Evolutionary conservation across 2,113 vertebrate genomes (phyloP).

Genomic region (Balaeniceps rex): DNA sequence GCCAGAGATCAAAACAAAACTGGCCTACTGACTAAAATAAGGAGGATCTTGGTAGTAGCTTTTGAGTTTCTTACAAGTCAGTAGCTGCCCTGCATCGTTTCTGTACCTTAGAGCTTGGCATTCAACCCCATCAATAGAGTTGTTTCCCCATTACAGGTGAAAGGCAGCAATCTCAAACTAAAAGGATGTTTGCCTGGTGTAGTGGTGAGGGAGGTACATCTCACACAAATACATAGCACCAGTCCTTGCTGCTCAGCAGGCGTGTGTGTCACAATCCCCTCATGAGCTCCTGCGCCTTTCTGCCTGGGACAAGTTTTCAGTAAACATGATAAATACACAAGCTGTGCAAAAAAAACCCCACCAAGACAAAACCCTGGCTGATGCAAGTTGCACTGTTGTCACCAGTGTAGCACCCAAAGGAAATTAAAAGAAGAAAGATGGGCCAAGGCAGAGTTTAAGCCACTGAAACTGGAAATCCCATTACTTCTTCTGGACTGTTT

Average conservation of each 20-base stretch:
- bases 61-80: neutral
- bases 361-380: neutral
- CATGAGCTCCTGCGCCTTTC: neutral
- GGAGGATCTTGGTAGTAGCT: neutral
- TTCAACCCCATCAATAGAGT: neutral
- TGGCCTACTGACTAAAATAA: neutral
- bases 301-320: neutral
- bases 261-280: rapidly evolving
- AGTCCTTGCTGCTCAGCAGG: neutral
- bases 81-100: neutral
- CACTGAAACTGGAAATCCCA: neutral
- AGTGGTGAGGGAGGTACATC: neutral
- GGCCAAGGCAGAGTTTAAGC: neutral
- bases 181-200: neutral
- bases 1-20: neutral
- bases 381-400: neutral
- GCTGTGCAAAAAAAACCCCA: neutral
- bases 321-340: neutral
- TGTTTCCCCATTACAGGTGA: neutral
- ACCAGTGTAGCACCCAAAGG: neutral
- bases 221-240: neutral
- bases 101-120: neutral
- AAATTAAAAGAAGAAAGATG: neutral
- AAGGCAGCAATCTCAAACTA: neutral
- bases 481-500: neutral